phyloP scores from a whole-genome alignment of 2,888 invertebrate species.

The Unio delphinus region DNA sequence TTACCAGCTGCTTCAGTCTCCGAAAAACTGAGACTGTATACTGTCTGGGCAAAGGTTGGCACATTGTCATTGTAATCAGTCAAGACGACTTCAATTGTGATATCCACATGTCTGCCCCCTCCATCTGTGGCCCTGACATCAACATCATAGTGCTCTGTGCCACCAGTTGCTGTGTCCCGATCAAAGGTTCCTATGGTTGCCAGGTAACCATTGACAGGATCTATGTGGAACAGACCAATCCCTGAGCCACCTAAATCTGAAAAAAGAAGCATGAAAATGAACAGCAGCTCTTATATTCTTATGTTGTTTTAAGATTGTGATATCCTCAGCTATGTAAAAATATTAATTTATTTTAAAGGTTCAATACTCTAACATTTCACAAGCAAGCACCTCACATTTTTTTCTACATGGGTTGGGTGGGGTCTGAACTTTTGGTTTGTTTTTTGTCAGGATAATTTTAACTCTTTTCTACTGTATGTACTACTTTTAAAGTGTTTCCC shows the following conservation, averaged over 20 bases:
- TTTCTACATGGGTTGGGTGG: no score
- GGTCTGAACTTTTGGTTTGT: no score
- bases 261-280: no score
- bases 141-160: constrained; percentile 4
- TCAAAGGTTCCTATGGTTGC: constrained; percentile 21
- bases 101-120: constrained; percentile 8
- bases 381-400: no score
- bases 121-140: constrained; percentile 16
- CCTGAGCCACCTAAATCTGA: background rate
- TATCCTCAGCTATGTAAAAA: no score
- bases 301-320: no score
- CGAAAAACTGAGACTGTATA: constrained; percentile 16
- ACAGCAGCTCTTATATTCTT: no score
- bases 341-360: no score
- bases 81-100: constrained; percentile 41
- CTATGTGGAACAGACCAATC: constrained; percentile 11
- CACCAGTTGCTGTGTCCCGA: constrained; percentile 13
- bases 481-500: no score
- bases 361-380: no score
- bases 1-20: constrained; percentile 16
- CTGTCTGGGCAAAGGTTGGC: constrained; percentile 44
- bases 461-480: no score
- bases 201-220: constrained; percentile 20
- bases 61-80: constrained; percentile 53
- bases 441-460: no score